Percentiles rank a stretch among this genome's conserved stretches.
Evolutionary conservation across 2,797 vertebrate genomes (phyloP).

Genomic region (Eptatretus atami): DNA sequence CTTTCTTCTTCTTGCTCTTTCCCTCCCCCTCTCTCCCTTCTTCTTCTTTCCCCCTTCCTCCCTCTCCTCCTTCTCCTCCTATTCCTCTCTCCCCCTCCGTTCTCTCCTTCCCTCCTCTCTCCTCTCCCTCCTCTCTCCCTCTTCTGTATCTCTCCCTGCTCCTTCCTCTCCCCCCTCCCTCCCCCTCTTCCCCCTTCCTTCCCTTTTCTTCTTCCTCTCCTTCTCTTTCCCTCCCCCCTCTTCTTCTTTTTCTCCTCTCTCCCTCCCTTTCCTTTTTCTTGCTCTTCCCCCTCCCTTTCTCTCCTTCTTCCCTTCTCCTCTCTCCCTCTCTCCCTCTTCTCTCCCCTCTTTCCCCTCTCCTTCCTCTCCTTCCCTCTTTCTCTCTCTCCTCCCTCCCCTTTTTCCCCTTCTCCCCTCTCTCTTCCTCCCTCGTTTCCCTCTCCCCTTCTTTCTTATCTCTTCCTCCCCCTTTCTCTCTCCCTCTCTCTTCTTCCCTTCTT

Average conservation of each 20-base stretch:
- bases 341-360: background rate
- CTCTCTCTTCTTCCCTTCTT: background rate
- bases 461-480: background rate
- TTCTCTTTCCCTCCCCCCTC: background rate
- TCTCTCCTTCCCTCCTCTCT: background rate
- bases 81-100: background rate
- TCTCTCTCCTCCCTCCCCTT: background rate
- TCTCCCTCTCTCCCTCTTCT: background rate
- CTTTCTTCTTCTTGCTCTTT: background rate
- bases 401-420: background rate
- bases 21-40: background rate
- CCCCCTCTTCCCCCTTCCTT: background rate
- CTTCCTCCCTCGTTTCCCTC: background rate
- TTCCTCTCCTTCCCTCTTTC: background rate
- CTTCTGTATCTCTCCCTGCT: background rate
- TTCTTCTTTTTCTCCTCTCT: background rate
- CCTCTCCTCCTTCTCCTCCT: background rate
- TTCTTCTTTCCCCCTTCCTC: background rate
- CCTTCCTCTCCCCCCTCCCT: background rate
- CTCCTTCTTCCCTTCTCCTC: background rate
- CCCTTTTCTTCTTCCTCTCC: background rate
- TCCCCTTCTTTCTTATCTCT: background rate
- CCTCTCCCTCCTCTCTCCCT: background rate
- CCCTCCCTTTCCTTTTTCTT: background rate
- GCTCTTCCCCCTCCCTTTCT: background rate